phyloP scores from a whole-genome alignment of 2,888 invertebrate genomes.

The Melieria picta region DNA sequence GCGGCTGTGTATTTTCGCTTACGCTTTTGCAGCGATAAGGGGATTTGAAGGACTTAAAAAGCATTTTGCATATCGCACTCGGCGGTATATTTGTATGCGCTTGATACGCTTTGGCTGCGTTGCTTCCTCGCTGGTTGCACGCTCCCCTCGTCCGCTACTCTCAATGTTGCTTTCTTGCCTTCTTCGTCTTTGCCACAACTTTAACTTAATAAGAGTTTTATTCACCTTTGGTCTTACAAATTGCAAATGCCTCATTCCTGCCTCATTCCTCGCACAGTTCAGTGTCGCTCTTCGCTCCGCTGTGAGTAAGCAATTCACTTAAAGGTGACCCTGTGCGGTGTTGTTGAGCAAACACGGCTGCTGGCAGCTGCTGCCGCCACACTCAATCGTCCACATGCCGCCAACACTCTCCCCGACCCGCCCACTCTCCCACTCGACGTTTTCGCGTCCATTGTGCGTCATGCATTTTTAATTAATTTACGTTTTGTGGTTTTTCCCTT shows the following conservation, averaged over 20 bases:
- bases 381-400: background rate
- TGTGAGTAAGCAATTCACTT: background rate
- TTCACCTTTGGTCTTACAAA: constrained; percentile 18
- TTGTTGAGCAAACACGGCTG: too few species aligned
- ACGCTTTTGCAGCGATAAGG: constrained; percentile 39
- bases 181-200: constrained; percentile 4
- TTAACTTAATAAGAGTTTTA: constrained; percentile 32
- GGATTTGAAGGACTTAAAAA: constrained; percentile 46
- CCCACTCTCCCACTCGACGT: background rate
- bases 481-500: constrained; percentile 41
- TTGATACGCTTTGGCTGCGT: background rate
- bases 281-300: background rate
- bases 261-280: background rate
- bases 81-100: background rate
- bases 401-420: background rate
- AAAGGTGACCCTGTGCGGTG: constrained; percentile 23
- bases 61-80: constrained; percentile 38
- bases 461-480: constrained; percentile 54
- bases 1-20: constrained; percentile 9
- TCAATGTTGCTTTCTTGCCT: background rate
- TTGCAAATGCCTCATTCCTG: background rate
- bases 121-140: background rate
- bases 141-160: too few species aligned
- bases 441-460: constrained; percentile 34
- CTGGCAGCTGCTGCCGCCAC: background rate